Conservation (phyloP, 2,797 vertebrate species). For the Takifugu ocellatus region DNA sequence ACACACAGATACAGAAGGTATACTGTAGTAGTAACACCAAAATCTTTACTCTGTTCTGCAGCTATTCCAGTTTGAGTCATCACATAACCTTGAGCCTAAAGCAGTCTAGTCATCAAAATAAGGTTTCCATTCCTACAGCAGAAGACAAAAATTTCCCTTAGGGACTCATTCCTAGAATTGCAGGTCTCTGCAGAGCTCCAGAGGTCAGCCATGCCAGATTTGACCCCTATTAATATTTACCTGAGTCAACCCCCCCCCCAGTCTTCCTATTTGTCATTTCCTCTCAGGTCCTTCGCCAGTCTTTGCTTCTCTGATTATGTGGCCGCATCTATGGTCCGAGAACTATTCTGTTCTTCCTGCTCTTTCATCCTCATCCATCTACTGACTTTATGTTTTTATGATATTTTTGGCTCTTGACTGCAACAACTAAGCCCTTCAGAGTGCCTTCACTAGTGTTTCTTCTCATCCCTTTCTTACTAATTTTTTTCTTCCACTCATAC, state of each 20-base stretch:
- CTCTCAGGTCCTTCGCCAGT: not conserved
- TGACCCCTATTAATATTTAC: slow-evolving; percentile 26
- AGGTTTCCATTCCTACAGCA: slow-evolving; percentile 9
- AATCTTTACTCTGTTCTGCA: slow-evolving; percentile 12
- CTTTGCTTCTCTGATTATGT: slow-evolving; percentile 10
- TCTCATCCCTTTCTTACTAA: slow-evolving; percentile 9
- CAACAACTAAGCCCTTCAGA: slow-evolving; percentile 1
- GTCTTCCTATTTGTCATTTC: slow-evolving; percentile 2
- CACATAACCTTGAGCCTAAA: slow-evolving; percentile 16
- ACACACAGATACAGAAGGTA: slow-evolving; percentile 4
- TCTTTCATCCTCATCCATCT: slow-evolving; percentile 8
- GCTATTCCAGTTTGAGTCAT: slow-evolving; percentile 18
- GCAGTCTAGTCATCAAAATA: slow-evolving; percentile 10
- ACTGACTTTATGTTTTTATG: not conserved
- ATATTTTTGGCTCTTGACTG: slow-evolving; percentile 1
- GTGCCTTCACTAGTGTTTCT: slow-evolving; percentile 2
- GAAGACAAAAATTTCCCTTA: not conserved
- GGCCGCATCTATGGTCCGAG: slow-evolving; percentile 3
- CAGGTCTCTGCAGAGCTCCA: slow-evolving; percentile 8
- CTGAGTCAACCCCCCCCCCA: slow-evolving; percentile 4
- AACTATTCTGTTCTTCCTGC: slow-evolving; percentile 9
- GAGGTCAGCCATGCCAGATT: slow-evolving; percentile 18
- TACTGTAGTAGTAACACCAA: slow-evolving; percentile 2
- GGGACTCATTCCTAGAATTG: slow-evolving; percentile 2
- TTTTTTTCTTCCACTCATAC: slow-evolving; percentile 26